Evolutionary conservation across 92 coral and sea anemone species (phyloP).

Genomic region (Micromussa lordhowensis): DNA sequence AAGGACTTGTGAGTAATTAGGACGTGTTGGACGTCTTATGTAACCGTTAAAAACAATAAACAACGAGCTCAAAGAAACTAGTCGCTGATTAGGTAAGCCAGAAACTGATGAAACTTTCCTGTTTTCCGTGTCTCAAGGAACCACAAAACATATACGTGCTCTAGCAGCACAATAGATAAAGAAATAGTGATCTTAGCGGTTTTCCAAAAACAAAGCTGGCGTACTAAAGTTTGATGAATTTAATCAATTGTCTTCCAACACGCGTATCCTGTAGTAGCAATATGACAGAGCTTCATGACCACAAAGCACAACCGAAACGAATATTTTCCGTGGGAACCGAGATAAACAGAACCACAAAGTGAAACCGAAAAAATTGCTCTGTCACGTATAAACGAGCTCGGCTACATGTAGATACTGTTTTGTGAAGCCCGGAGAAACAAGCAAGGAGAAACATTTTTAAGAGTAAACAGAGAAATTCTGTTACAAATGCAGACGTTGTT

Average conservation of each 20-base stretch:
- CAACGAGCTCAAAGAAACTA: slow-evolving; percentile 1
- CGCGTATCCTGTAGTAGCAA: not conserved
- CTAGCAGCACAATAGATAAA: not conserved
- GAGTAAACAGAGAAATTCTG: too few species aligned
- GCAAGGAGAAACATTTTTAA: too few species aligned
- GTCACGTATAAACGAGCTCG: not conserved
- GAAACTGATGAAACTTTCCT: slow-evolving; percentile 7
- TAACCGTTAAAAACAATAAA: not conserved
- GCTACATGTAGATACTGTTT: not conserved
- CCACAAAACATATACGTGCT: not conserved
- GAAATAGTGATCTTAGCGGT: not conserved
- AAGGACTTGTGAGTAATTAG: not conserved
- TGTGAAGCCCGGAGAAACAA: too few species aligned
- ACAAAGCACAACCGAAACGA: too few species aligned
- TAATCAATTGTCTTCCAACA: not conserved
- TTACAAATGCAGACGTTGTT: too few species aligned
- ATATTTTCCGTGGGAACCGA: not conserved
- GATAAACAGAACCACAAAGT: not conserved
- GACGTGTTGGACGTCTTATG: not conserved
- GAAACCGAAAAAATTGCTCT: slow-evolving; percentile 1
- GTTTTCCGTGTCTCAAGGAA: not conserved
- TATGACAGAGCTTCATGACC: not conserved
- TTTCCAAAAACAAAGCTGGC: not conserved
- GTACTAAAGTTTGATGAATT: not conserved
- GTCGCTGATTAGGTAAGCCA: slow-evolving; percentile 9